Conservation (phyloP, 2,113 vertebrate species). For the Leucopternis melanops region DNA sequence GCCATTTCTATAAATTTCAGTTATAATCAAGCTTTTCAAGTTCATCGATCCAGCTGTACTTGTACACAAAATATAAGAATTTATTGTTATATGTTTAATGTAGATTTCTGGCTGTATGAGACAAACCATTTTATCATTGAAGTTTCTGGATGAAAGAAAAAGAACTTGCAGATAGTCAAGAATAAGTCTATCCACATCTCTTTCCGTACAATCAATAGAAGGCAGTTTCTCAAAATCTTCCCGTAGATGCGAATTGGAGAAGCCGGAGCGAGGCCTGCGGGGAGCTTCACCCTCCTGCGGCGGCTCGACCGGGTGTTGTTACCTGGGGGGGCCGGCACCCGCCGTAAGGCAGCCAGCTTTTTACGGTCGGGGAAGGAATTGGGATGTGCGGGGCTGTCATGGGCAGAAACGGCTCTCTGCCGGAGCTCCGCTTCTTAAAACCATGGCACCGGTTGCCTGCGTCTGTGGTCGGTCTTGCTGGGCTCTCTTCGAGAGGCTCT, state of each 20-base stretch:
- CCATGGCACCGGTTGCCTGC: no score
- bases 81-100: conserved; percentile 63
- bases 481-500: background rate
- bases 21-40: conserved; percentile 68
- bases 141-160: conserved; percentile 61
- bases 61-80: conserved; percentile 67
- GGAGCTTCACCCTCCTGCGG: background rate
- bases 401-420: background rate
- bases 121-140: conserved; percentile 74
- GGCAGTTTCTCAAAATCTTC: conserved; percentile 50
- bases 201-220: conserved; percentile 54
- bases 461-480: background rate
- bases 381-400: background rate
- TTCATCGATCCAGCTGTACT: conserved; percentile 63
- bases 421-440: background rate
- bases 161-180: conserved; percentile 60
- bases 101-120: conserved; percentile 70
- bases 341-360: rapidly evolving
- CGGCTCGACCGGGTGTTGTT: background rate
- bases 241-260: background rate
- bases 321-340: background rate
- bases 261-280: background rate
- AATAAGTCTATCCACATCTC: conserved; percentile 63
- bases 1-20: conserved; percentile 67
- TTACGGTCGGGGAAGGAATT: background rate